Conservation (phyloP, 2,113 vertebrate species). For the Merops nubicus region DNA sequence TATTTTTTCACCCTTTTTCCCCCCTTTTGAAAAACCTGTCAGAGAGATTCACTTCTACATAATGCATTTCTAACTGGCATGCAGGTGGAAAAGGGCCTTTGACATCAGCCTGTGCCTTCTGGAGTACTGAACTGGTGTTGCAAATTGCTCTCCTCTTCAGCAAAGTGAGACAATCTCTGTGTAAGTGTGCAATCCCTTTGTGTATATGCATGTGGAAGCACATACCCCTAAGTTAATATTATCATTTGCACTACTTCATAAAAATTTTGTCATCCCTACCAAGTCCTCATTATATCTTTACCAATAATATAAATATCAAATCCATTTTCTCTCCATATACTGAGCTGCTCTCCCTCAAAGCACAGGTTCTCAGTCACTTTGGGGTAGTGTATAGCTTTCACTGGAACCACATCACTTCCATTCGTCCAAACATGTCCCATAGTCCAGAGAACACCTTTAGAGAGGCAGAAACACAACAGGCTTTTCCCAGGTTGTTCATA, state of each 20-base stretch:
- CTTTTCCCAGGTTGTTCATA: not conserved
- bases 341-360: not conserved
- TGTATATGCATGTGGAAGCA: not conserved
- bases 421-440: not conserved
- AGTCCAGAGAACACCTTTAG: not conserved
- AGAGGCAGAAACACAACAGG: not conserved
- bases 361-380: not conserved
- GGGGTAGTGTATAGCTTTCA: not conserved
- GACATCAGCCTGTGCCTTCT: not conserved
- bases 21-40: not conserved
- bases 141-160: not conserved
- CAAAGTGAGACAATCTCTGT: not conserved
- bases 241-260: not conserved
- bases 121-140: not conserved
- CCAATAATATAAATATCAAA: not conserved
- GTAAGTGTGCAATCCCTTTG: accelerated
- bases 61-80: not conserved
- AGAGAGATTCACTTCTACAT: not conserved
- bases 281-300: not conserved
- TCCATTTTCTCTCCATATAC: not conserved
- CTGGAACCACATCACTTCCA: not conserved
- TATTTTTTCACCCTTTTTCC: no score
- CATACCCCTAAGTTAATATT: not conserved
- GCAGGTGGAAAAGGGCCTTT: not conserved
- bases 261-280: not conserved